Conservation (phyloP, 64 coral and sea anemone species). For the Platygyra sinensis region DNA sequence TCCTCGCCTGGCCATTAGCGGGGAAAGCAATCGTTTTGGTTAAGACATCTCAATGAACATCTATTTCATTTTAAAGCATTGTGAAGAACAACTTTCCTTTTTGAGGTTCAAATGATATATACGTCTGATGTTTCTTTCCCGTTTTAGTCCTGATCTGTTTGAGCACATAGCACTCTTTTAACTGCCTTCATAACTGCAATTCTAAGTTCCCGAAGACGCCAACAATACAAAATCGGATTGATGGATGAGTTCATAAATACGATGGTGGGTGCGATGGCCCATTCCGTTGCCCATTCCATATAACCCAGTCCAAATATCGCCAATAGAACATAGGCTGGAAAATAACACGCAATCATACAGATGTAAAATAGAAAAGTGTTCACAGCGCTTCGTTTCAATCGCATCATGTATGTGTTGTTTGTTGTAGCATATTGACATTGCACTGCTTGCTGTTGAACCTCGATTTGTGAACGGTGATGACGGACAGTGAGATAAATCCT, state of each 20-base stretch:
- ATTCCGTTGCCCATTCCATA: neutral
- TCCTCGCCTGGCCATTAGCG: too few species aligned
- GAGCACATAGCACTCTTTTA: neutral
- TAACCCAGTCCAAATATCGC: neutral
- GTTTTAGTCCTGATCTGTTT: neutral
- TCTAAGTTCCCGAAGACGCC: slow-evolving; percentile 46
- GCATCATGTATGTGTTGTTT: neutral
- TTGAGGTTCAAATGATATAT: too few species aligned
- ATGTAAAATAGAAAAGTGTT: too few species aligned
- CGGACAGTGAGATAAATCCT: neutral
- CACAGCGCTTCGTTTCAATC: too few species aligned
- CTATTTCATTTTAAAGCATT: too few species aligned
- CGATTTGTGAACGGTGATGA: neutral
- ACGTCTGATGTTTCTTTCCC: too few species aligned
- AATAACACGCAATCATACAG: neutral
- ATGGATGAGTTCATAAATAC: slow-evolving; percentile 54
- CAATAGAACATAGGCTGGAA: neutral
- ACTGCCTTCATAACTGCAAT: neutral
- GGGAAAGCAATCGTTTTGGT: too few species aligned
- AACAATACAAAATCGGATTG: slow-evolving; percentile 58
- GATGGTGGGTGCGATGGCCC: neutral
- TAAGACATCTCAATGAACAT: too few species aligned
- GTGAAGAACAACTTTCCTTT: too few species aligned
- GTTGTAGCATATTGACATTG: neutral
- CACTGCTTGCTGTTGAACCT: neutral